Conservation (phyloP, 1,140 invertebrate species). For the Pogonomyrmex barbatus region DNA sequence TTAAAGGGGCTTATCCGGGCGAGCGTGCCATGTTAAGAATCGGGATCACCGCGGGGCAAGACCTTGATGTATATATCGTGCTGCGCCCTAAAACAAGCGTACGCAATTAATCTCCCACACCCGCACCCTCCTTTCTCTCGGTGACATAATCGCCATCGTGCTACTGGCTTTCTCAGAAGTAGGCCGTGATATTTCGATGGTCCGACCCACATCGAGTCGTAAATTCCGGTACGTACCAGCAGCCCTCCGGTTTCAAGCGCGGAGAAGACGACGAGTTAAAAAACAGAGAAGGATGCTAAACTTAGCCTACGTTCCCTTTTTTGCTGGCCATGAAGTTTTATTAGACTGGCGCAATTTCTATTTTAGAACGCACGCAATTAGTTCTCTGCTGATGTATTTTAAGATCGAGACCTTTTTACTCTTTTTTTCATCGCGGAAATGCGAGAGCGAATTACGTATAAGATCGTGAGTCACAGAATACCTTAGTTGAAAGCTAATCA, state of each 20-base stretch:
- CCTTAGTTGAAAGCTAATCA: background rate
- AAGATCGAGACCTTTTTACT: constrained; percentile 5
- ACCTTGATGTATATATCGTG: constrained; percentile 66
- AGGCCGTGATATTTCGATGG: constrained; percentile 41
- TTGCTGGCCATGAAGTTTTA: constrained; percentile 1
- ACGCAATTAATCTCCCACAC: constrained; percentile 78
- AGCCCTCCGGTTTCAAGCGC: constrained; percentile 2
- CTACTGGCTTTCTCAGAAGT: constrained; percentile 64
- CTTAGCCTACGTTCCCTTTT: background rate
- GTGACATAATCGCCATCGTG: constrained; percentile 66
- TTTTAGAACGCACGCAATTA: constrained; percentile 27
- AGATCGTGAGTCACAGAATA: constrained; percentile 17
- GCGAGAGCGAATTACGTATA: constrained; percentile 1
- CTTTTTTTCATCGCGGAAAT: background rate
- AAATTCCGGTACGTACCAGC: constrained; percentile 36
- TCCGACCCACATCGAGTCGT: constrained; percentile 34
- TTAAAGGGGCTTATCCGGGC: constrained; percentile 50
- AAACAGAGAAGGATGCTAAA: background rate
- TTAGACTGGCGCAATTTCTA: constrained; percentile 5
- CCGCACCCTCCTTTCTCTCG: constrained; percentile 76
- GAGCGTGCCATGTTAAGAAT: constrained; percentile 63
- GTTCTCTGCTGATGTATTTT: constrained; percentile 26
- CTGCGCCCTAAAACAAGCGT: constrained; percentile 69
- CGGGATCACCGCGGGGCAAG: constrained; percentile 58
- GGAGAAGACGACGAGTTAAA: background rate